Evolutionary conservation across 2,113 vertebrate genomes (phyloP), one percentile per base, ranked within the genome.

Genomic region (Amblyopsis rosae): DNA sequence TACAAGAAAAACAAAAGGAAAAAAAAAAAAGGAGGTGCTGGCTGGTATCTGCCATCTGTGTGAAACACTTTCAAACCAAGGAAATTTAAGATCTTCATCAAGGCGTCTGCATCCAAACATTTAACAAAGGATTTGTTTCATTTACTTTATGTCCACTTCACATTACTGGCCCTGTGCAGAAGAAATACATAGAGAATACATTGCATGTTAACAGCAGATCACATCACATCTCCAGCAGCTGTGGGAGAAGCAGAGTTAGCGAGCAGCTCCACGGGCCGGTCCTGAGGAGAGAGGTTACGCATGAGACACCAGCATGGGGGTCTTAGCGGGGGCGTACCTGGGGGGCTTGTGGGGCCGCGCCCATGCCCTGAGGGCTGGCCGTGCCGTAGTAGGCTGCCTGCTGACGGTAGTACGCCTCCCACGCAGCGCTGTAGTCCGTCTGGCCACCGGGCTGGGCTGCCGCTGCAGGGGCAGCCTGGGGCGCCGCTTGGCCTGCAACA

Each of bases 81-180:
- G 94, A 97, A 98, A 96, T 96, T 85, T 97, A 98, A 97, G 96
- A 98, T 99, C 97, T 98, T 99, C 97, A 98, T 96, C 96, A 98
- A 98, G 97, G 93, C 96, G 97, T 97, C 98, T 96, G 97, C 96
- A 99, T 99, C 98, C 98, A 98, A 96, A 98, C 95, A 99, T 98
- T 97, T 96, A 98, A 99, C 97, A 99, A 98, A 98, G 96, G 96
- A 89, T 95, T 96, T 95, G 87, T 90, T 97, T 98, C 96, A 99
- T 98, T 96, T 98, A 98, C 95, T 97, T 95, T 99, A 96, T 98
- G 97, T 99, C 98, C 98, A 96, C 98, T 98, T 99, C 98, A 96
- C 96, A 99, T 99, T 99, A 99, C 97, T 99, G 98, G 97, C 96
- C 98, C 98, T 99, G 98, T 96, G 95, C 96, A 99, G 95, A 97